These are phyloP conservation scores for Petrocephalus microphthalmus DNA, from an alignment of 2,113 vertebrate species.

Conservation along the genomic window DNA sequence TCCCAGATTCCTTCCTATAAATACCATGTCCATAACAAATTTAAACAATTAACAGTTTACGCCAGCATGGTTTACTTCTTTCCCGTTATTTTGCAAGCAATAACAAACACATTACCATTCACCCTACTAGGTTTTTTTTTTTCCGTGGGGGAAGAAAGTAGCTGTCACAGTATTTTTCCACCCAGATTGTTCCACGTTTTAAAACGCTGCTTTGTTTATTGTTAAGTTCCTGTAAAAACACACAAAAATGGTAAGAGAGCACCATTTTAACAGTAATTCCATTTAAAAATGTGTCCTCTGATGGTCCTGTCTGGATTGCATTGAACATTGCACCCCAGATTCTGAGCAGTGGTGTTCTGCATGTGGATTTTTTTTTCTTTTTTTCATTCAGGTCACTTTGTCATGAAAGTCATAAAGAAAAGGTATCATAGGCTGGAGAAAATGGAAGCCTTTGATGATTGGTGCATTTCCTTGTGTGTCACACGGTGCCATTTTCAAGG, in stretches of 20 bases:
- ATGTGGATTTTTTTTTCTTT: slow-evolving; percentile 22
- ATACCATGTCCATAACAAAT: slow-evolving; percentile 41
- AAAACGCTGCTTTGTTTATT: slow-evolving; percentile 19
- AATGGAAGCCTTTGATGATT: slow-evolving; percentile 31
- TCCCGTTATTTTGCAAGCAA: slow-evolving; percentile 43
- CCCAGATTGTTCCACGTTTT: slow-evolving; percentile 27
- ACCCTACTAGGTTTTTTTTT: slow-evolving; percentile 43
- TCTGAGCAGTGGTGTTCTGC: neutral
- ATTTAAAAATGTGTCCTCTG: slow-evolving; percentile 27
- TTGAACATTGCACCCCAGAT: neutral
- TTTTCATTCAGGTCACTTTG: neutral
- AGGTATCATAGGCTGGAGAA: neutral
- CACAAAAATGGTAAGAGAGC: slow-evolving; percentile 47
- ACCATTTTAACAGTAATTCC: slow-evolving; percentile 63
- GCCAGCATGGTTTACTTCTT: slow-evolving; percentile 33
- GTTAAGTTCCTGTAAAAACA: slow-evolving; percentile 16
- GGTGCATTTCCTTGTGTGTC: slow-evolving; percentile 49
- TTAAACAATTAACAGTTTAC: slow-evolving; percentile 46
- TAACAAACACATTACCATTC: slow-evolving; percentile 50
- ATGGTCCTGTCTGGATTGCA: slow-evolving; percentile 42
- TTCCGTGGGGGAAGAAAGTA: slow-evolving; percentile 36
- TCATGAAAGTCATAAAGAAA: neutral
- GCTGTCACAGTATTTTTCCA: slow-evolving; percentile 23
- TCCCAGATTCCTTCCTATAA: slow-evolving; percentile 25
- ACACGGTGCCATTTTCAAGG: slow-evolving; percentile 87